Evolutionary conservation across 1,140 invertebrate species (phyloP).

Genomic region (Bicyclus anynana): DNA sequence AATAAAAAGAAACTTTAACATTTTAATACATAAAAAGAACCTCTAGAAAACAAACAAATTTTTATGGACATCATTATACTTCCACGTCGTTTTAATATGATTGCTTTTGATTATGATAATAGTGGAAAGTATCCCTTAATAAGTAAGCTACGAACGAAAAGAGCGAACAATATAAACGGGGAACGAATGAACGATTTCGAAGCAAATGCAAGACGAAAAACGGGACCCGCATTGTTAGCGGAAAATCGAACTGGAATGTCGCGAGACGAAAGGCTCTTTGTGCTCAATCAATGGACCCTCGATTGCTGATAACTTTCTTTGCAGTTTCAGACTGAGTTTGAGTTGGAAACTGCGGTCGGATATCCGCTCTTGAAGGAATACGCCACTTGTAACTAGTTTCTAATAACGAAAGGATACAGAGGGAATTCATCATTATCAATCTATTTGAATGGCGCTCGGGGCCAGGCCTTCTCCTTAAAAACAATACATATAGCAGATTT

Average conservation of each 20-base stretch:
- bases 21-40: too few relatives aligned
- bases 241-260: conserved; percentile 72
- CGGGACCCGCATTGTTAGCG: conserved; percentile 61
- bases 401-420: conserved; percentile 25
- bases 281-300: conserved; percentile 69
- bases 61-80: too few relatives aligned
- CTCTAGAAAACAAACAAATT: too few relatives aligned
- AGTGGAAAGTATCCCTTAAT: neutral
- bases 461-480: too few relatives aligned
- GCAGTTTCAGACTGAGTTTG: conserved; percentile 50
- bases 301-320: conserved; percentile 75
- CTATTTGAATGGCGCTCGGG: too few relatives aligned
- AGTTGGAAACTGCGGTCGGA: conserved; percentile 52
- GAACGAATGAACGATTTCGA: conserved; percentile 56
- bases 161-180: conserved; percentile 46
- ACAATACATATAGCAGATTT: too few relatives aligned
- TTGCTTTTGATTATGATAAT: too few relatives aligned
- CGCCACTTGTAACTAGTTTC: conserved; percentile 30
- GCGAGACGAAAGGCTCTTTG: conserved; percentile 70
- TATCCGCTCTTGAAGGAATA: conserved; percentile 39
- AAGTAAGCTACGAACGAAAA: neutral
- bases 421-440: too few relatives aligned
- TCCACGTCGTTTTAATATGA: too few relatives aligned
- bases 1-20: too few relatives aligned
- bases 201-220: conserved; percentile 66